Conservation (phyloP, 2,113 vertebrate genomes). For the Oreochromis spilurus region DNA sequence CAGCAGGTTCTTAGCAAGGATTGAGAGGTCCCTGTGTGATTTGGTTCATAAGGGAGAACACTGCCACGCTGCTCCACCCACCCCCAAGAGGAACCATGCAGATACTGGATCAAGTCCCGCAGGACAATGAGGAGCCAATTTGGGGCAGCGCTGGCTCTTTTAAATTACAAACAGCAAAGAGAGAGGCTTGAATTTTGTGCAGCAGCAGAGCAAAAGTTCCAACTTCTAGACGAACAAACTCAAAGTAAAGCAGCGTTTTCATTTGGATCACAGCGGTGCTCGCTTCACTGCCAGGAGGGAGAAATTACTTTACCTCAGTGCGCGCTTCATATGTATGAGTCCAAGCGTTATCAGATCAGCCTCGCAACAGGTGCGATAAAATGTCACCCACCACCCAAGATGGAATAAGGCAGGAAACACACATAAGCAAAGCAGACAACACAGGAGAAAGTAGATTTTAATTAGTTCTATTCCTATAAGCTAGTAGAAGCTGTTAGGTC, state of each 20-base stretch:
- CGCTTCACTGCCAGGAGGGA: background rate
- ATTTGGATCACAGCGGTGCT: background rate
- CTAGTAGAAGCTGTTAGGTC: background rate
- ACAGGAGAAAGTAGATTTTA: background rate
- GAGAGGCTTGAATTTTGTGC: background rate
- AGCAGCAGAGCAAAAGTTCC: background rate
- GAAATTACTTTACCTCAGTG: background rate
- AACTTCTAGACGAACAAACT: background rate
- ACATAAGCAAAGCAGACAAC: background rate
- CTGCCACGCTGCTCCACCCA: background rate
- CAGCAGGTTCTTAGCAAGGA: constrained; percentile 32
- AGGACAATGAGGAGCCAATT: constrained; percentile 20
- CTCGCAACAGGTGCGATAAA: background rate
- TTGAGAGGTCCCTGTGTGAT: constrained; percentile 30
- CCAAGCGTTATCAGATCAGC: background rate
- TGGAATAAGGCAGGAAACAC: background rate
- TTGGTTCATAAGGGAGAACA: constrained; percentile 23
- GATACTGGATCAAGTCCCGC: constrained; percentile 45
- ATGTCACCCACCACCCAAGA: background rate
- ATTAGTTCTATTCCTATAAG: background rate
- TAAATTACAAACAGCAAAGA: constrained; percentile 42
- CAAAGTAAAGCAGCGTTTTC: background rate
- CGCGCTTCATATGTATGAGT: background rate
- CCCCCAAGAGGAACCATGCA: constrained; percentile 5
- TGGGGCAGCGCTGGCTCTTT: constrained; percentile 25